phyloP scores from a whole-genome alignment of 2,888 invertebrate genomes.

The Drosophila demipolita region DNA sequence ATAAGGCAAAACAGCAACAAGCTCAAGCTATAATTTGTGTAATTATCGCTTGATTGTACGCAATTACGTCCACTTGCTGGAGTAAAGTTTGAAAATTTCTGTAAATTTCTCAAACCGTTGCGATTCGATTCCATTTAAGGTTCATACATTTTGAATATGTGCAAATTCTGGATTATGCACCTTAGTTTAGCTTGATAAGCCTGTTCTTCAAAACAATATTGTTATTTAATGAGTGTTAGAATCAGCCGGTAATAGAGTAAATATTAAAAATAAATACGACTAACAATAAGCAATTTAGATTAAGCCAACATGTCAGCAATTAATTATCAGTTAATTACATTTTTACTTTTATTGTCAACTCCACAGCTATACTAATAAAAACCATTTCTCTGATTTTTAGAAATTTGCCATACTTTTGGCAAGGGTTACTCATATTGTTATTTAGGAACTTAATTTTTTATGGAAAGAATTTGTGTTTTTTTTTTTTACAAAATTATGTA shows the following conservation, averaged over 20 bases:
- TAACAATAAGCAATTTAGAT: no score
- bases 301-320: no score
- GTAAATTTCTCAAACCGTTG: not conserved
- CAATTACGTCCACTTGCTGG: slow-evolving; percentile 31
- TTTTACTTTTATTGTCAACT: not conserved
- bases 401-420: not conserved
- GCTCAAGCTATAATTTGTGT: slow-evolving; percentile 45
- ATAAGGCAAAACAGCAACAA: slow-evolving; percentile 23
- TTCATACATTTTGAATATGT: not conserved
- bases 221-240: no score
- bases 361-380: not conserved
- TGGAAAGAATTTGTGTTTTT: not conserved
- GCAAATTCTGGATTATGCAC: not conserved
- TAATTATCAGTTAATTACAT: no score
- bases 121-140: not conserved
- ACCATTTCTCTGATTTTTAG: not conserved
- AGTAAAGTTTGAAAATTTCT: slow-evolving; percentile 4
- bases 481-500: not conserved
- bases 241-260: no score
- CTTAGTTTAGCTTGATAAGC: no score
- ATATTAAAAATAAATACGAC: no score
- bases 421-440: not conserved
- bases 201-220: no score
- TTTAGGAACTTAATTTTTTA: not conserved
- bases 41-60: slow-evolving; percentile 51